Base-by-base conservation (phyloP, 2,113 vertebrate species). In the Apus apus region DNA sequence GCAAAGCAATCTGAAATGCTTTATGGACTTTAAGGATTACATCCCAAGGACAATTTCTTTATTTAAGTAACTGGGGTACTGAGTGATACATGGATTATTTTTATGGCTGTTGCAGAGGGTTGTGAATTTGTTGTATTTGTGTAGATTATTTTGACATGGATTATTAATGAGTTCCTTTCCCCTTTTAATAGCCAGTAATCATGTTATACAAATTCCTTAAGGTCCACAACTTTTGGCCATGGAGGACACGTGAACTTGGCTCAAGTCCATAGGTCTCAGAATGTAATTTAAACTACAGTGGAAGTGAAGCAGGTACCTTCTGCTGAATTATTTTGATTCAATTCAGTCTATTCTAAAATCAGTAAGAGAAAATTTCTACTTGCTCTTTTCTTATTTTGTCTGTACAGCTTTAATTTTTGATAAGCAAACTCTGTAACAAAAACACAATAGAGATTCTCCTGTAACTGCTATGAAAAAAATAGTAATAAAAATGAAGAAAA, bases 111-210 rank as follows among this genome's bases (percentile, higher is more conserved):
- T 40, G 17, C 46, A 48, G 61, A 60, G 26, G 64, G 78, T 36
- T 74, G 61, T 85, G 85, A 93, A 76, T 72, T 87, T 90, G 76
- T 60, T 94, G 95, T 94, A 88, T 96, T 89, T 95, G 85, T 66
- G 80, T 9, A 79, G 62, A 56, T 70, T 77, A 85, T 53, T 36
- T 77, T 21, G 61, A 58, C 48, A 58, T 45, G 22, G 56, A 15
- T 43, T 78, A 90, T 87, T 84, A 95, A 94, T 51, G 30, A 80
- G 80, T 19, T n/a, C 43, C 73, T 60, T 80, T 61, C 64, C 34
- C 51, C 54, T 60, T n/a, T 6, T 50, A 15, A 56, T 5, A 34
- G n/a, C 57, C 38, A 58, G 4, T 9, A 38, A 43, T 40, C 67
- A 61, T 36, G 48, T 58, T 85, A 75, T 36, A 3, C 26, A 76